Evolutionary conservation across 2,113 vertebrate genomes (phyloP).

Genomic region (Eptesicus fuscus): DNA sequence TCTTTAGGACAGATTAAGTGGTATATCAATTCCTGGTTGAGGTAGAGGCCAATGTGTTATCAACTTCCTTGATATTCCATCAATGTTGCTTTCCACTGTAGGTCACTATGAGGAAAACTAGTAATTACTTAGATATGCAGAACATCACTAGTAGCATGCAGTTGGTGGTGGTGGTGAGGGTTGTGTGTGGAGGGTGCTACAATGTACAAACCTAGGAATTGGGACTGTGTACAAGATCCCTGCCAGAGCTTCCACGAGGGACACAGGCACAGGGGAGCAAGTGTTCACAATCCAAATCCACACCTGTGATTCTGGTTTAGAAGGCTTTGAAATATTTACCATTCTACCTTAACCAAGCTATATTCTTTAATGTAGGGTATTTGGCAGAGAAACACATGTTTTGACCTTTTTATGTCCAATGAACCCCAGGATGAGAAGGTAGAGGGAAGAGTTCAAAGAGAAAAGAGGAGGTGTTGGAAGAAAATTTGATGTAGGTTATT

Average conservation of each 20-base stretch:
- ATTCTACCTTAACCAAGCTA: background rate
- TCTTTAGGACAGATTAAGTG: background rate
- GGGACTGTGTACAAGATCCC: background rate
- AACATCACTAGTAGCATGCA: background rate
- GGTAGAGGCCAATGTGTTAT: background rate
- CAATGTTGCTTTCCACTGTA: background rate
- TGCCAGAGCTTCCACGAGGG: background rate
- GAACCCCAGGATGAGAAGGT: background rate
- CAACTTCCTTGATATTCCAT: background rate
- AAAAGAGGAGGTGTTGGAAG: background rate
- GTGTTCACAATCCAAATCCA: background rate
- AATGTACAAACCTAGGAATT: background rate
- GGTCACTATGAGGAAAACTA: background rate
- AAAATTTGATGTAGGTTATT: background rate
- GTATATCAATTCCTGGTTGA: background rate
- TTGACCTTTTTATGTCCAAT: background rate
- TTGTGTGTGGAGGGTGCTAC: background rate
- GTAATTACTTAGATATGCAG: background rate
- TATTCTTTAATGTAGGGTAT: background rate
- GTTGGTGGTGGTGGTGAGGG: background rate
- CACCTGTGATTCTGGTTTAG: background rate
- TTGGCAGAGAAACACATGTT: slow-evolving; percentile 23
- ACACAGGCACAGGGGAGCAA: background rate
- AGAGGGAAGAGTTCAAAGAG: background rate
- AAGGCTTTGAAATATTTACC: background rate